These are phyloP conservation scores for Microctonus hyperodae DNA, from an alignment of 2,888 invertebrate species.

Conservation along the genomic window DNA sequence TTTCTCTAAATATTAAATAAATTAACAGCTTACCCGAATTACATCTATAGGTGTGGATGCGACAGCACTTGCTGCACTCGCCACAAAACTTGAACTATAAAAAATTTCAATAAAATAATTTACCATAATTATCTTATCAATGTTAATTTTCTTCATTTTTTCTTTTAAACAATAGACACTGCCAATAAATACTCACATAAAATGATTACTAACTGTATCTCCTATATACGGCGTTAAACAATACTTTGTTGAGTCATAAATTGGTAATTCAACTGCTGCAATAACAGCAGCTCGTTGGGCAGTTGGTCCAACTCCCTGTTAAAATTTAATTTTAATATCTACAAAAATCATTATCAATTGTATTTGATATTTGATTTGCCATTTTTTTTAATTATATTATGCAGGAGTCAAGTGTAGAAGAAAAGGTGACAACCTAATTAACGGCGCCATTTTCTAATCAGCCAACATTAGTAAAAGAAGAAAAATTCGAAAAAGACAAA, in stretches of 20 bases:
- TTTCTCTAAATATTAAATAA: neutral
- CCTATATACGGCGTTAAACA: conserved; percentile 74
- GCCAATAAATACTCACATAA: conserved; percentile 85
- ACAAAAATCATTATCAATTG: conserved; percentile 3
- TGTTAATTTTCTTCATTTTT: too few relatives aligned
- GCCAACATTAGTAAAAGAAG: too few relatives aligned
- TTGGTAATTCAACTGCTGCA: conserved; percentile 92
- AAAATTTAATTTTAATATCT: conserved; percentile 22
- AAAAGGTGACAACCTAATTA: neutral
- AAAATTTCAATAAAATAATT: conserved; percentile 11
- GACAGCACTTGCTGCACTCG: conserved; percentile 90
- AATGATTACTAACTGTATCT: conserved; percentile 85
- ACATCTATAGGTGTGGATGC: conserved; percentile 96
- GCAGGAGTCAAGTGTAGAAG: neutral
- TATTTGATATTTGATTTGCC: too few relatives aligned
- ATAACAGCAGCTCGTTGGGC: conserved; percentile 93
- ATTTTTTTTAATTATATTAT: neutral
- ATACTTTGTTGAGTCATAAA: conserved; percentile 89
- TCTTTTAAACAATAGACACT: too few relatives aligned
- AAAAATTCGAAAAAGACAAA: neutral
- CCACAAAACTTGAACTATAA: conserved; percentile 85
- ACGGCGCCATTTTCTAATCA: too few relatives aligned
- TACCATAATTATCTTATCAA: too few relatives aligned
- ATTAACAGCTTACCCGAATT: conserved; percentile 73
- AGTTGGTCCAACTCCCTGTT: conserved; percentile 87